Percentiles rank a stretch among this genome's conserved stretches.
Evolutionary conservation across 2,797 vertebrate species (phyloP).

Genomic region (Hoplostethus mediterraneus): DNA sequence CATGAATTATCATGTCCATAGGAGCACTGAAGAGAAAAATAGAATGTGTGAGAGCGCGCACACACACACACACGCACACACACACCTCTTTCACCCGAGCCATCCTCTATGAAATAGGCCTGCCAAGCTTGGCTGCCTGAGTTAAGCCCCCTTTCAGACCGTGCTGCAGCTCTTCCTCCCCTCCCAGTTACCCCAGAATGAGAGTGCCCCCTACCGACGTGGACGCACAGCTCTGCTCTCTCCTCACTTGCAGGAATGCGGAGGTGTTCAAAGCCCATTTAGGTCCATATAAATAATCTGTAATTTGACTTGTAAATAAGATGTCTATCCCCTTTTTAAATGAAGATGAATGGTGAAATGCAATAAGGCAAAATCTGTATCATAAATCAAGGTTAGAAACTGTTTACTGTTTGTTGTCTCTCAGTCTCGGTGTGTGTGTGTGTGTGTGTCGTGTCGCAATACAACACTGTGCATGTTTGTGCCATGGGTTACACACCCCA

Average conservation of each 20-base stretch:
- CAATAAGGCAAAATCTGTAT: conserved; percentile 53
- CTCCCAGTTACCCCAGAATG: conserved; percentile 22
- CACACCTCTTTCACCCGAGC: conserved; percentile 17
- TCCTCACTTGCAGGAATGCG: not conserved
- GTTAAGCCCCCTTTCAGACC: conserved; percentile 69
- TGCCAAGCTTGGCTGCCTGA: conserved; percentile 67
- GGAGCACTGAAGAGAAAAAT: conserved; percentile 72
- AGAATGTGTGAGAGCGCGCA: conserved; percentile 42
- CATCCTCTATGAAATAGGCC: conserved; percentile 68
- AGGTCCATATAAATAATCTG: conserved; percentile 59
- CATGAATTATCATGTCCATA: conserved; percentile 63
- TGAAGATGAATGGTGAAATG: conserved; percentile 72
- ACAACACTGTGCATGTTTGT: not conserved
- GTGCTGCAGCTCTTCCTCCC: conserved; percentile 33
- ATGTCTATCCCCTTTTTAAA: conserved; percentile 54
- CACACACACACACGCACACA: conserved; percentile 27
- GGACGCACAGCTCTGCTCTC: conserved; percentile 7
- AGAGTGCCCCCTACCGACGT: conserved; percentile 38
- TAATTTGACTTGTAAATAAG: conserved; percentile 77
- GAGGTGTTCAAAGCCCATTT: conserved; percentile 21
- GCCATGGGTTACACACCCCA: conserved; percentile 51
- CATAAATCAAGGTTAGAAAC: conserved; percentile 78
- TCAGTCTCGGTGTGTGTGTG: conserved; percentile 36
- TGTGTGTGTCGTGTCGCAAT: conserved; percentile 24
- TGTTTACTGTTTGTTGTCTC: conserved; percentile 46